Conservation (phyloP, 1,140 invertebrate species). For the Teleogryllus occipitalis region DNA sequence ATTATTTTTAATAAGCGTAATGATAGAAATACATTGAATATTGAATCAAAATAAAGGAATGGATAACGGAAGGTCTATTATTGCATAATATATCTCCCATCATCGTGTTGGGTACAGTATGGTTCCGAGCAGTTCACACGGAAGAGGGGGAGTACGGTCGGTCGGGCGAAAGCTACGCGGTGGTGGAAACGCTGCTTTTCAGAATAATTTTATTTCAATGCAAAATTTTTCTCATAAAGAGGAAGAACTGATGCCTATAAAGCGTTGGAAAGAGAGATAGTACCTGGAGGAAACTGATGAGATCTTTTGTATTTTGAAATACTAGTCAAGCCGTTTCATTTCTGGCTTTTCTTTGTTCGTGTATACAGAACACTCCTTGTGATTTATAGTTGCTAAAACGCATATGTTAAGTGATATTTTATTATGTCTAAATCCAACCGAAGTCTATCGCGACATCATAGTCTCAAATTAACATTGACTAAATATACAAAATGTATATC, state of each 20-base stretch:
- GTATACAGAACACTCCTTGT: too few species aligned
- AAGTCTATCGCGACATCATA: too few species aligned
- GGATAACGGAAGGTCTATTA: background rate
- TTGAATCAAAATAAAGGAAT: background rate
- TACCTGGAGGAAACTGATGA: background rate
- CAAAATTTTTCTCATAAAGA: background rate
- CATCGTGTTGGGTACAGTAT: background rate
- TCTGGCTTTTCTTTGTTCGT: background rate
- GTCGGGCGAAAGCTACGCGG: background rate
- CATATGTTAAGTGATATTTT: too few species aligned
- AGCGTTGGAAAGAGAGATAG: background rate
- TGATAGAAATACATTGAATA: background rate
- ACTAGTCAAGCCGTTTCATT: background rate
- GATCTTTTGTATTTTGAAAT: background rate
- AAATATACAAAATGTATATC: too few species aligned
- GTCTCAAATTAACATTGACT: too few species aligned
- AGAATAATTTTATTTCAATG: background rate
- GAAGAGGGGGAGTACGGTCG: background rate
- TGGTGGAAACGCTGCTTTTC: background rate
- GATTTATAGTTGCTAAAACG: too few species aligned
- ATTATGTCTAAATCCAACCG: too few species aligned
- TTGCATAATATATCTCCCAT: background rate
- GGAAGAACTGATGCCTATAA: background rate
- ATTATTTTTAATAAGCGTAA: background rate
- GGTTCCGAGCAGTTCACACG: background rate